These are phyloP conservation scores for Spinus olivaceus DNA, from an alignment of 2,797 vertebrate genomes.

Conservation along the genomic window DNA sequence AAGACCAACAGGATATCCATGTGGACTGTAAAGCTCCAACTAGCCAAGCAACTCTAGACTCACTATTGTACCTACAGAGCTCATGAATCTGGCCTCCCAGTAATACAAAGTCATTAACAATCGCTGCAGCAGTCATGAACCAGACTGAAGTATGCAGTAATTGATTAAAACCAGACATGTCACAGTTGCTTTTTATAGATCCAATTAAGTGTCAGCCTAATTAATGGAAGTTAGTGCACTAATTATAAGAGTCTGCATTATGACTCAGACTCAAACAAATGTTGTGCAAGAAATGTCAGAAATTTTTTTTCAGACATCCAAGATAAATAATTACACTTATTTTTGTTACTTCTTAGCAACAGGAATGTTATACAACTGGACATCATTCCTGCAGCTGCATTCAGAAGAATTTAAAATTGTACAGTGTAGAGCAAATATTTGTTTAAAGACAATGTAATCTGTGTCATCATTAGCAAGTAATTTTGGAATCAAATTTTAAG, in stretches of 20 bases:
- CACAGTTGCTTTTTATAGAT: conserved; percentile 60
- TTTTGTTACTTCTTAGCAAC: conserved; percentile 48
- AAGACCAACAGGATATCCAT: not conserved
- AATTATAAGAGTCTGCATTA: conserved; percentile 41
- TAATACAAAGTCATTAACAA: conserved; percentile 28
- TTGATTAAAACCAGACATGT: conserved; percentile 57
- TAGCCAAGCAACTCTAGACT: not conserved
- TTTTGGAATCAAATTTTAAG: conserved; percentile 4
- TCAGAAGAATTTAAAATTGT: conserved; percentile 1
- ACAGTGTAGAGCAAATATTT: conserved; percentile 37
- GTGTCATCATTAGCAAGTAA: not conserved
- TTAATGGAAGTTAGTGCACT: conserved; percentile 58
- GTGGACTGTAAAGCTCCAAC: not conserved
- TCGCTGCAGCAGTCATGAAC: conserved; percentile 33
- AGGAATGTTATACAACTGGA: conserved; percentile 28
- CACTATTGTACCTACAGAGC: not conserved
- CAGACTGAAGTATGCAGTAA: conserved; percentile 43
- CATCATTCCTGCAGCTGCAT: conserved; percentile 47
- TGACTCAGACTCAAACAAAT: conserved; percentile 51
- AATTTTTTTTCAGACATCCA: conserved; percentile 27
- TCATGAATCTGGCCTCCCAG: not conserved
- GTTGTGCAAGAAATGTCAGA: conserved; percentile 12
- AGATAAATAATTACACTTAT: conserved; percentile 55
- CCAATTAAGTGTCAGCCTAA: conserved; percentile 51
- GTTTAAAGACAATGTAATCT: conserved; percentile 39